Conservation (phyloP, 2,888 invertebrate species). For the Calameuta filiformis region DNA sequence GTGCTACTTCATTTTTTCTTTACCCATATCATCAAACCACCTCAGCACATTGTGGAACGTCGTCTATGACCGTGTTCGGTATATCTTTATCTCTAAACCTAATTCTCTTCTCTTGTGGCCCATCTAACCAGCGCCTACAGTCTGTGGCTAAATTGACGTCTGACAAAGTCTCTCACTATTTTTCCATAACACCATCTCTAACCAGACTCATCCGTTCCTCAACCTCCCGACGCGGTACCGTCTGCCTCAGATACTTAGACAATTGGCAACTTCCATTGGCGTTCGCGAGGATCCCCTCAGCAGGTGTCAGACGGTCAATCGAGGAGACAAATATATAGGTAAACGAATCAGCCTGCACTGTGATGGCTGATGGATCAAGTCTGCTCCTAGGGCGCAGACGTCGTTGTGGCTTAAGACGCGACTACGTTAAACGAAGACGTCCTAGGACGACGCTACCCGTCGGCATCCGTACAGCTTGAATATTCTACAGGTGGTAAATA, state of each 20-base stretch:
- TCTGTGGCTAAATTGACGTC: too few species aligned
- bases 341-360: background rate
- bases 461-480: background rate
- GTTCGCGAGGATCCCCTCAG: background rate
- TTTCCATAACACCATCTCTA: background rate
- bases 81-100: slow-evolving; percentile 19
- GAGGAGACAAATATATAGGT: background rate
- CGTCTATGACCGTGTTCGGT: slow-evolving; percentile 29
- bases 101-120: too few species aligned
- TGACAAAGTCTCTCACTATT: background rate
- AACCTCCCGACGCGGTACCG: background rate
- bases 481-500: background rate
- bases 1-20: background rate
- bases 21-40: background rate
- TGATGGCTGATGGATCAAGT: background rate
- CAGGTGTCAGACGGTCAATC: background rate
- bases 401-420: too few species aligned
- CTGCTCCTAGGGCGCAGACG: background rate
- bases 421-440: too few species aligned
- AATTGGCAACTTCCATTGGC: background rate
- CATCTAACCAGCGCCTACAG: too few species aligned
- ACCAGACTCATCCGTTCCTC: background rate
- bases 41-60: background rate
- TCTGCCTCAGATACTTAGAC: background rate
- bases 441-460: background rate